Evolutionary conservation across 2,888 invertebrate genomes (phyloP).

Genomic region (Linhomoeus sp.): DNA sequence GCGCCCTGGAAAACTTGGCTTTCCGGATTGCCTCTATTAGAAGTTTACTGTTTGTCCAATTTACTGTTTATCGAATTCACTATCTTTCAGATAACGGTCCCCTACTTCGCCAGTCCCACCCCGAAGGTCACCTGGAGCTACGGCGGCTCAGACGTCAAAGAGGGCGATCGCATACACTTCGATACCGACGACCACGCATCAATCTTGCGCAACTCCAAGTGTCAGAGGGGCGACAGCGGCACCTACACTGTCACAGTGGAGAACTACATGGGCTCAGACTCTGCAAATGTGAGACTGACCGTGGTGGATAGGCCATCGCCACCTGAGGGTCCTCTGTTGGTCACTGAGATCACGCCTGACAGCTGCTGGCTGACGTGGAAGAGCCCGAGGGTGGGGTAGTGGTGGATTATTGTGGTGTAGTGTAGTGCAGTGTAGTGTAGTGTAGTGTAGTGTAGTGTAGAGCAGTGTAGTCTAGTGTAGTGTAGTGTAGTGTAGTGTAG

Average conservation of each 20-base stretch:
- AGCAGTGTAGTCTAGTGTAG: too few species aligned
- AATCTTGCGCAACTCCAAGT: slow-evolving; percentile 52
- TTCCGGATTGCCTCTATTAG: too few species aligned
- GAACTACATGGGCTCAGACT: slow-evolving; percentile 74
- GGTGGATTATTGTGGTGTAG: too few species aligned
- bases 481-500: too few species aligned
- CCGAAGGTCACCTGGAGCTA: slow-evolving; percentile 75
- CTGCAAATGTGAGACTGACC: slow-evolving; percentile 62
- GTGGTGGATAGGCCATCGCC: slow-evolving; percentile 59
- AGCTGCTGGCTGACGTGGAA: slow-evolving; percentile 58
- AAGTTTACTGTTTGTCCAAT: too few species aligned
- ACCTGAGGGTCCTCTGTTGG: slow-evolving; percentile 71
- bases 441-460: too few species aligned
- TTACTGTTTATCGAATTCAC: too few species aligned
- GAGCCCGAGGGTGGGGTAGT: slow-evolving; percentile 26
- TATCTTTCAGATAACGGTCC: slow-evolving; percentile 44
- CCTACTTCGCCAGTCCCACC: slow-evolving; percentile 70
- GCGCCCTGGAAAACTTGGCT: too few species aligned
- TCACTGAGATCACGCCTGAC: slow-evolving; percentile 80
- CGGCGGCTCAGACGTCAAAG: slow-evolving; percentile 22
- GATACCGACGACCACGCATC: slow-evolving; percentile 60
- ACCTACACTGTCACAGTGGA: slow-evolving; percentile 71
- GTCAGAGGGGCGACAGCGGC: slow-evolving; percentile 75
- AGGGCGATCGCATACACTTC: slow-evolving; percentile 49
- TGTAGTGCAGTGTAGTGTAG: too few species aligned